Percentiles rank a stretch among this genome's conserved stretches.
These are phyloP conservation scores for Stichopus horrens DNA, from an alignment of 53 echinoderm and acorn worm species.

Conservation along the genomic window DNA sequence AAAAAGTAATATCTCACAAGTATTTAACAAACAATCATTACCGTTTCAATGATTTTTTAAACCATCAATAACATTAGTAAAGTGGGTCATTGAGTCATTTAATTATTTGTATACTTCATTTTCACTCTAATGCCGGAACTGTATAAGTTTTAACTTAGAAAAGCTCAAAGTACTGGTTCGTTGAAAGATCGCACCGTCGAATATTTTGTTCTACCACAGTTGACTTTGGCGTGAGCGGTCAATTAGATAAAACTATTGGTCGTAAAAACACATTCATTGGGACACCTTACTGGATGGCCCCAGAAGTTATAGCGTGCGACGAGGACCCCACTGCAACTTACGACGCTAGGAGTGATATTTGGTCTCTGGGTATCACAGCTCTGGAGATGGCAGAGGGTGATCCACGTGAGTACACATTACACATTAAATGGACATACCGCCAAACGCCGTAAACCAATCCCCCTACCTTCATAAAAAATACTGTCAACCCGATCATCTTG, in stretches of 20 bases:
- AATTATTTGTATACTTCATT: too few relatives aligned
- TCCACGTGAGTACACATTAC: conserved; percentile 73
- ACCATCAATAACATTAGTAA: too few relatives aligned
- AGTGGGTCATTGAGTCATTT: too few relatives aligned
- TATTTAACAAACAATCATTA: too few relatives aligned
- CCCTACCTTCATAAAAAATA: too few relatives aligned
- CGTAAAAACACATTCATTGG: conserved; percentile 97
- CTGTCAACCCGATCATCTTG: too few relatives aligned
- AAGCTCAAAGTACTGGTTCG: neutral
- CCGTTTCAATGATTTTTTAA: too few relatives aligned
- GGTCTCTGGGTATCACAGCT: conserved; percentile 98
- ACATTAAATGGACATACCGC: too few relatives aligned
- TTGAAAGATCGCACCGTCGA: neutral
- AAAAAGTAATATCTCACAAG: too few relatives aligned
- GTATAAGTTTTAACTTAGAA: too few relatives aligned
- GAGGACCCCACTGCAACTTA: conserved; percentile 98
- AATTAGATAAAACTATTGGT: conserved; percentile 96
- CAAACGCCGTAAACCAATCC: too few relatives aligned
- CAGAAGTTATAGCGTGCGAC: conserved; percentile 97
- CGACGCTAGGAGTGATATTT: conserved; percentile 82
- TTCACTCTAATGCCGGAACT: too few relatives aligned
- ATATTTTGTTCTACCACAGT: conserved; percentile 51
- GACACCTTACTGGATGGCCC: conserved; percentile 99
- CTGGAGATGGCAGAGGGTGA: conserved; percentile 99
- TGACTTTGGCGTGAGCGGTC: conserved; percentile 98